Base-by-base conservation (phyloP, 2,888 invertebrate genomes). In the Elmis aenea region DNA sequence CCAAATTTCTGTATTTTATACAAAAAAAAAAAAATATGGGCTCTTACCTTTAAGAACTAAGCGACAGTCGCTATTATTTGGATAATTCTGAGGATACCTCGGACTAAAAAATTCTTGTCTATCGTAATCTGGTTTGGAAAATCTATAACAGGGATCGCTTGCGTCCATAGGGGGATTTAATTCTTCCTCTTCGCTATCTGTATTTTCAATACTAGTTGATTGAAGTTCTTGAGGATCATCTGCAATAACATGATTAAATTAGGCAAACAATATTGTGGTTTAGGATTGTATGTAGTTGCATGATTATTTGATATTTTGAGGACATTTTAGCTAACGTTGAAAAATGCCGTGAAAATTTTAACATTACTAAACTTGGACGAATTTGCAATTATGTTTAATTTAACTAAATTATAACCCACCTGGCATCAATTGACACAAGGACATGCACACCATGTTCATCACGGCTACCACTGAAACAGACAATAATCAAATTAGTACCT, bases 91-190 rank as follows among this genome's bases (percentile, higher is more conserved):
- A 5, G 83, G 83, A 66, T 77, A 81, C 46, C 77, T 76, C 1
- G 85, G 85, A 50, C 83, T 83, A 60, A 76, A 80, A 57, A 85
- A 79, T 56, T 80, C 79, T 50, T 70, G 70, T 52, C 73, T 73
- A n/a, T 62, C 66, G 5, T 68, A 64, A 52, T 80, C 75, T 10
- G 77, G 77, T 34, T 71, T 63, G 10, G 61, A 61, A 59, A 83
- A 83, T 43, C 74, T 71, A 37, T 70, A 70, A 59, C 82, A 83
- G 13, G 62, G 58, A 33, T 58, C 51, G 23, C 38, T 38, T 22
- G 39, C 36, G 26, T 40, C 38, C 20, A 18, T 18, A 6, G 18
- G n/a, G n/a, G n/a, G n/a, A n/a, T n/a, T n/a, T n/a, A n/a, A n/a
- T n/a, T n/a, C n/a, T n/a, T n/a, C n/a, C n/a, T n/a, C n/a, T n/a